phyloP scores from a whole-genome alignment of 2,888 invertebrate species.

The Cataglyphis livida region DNA sequence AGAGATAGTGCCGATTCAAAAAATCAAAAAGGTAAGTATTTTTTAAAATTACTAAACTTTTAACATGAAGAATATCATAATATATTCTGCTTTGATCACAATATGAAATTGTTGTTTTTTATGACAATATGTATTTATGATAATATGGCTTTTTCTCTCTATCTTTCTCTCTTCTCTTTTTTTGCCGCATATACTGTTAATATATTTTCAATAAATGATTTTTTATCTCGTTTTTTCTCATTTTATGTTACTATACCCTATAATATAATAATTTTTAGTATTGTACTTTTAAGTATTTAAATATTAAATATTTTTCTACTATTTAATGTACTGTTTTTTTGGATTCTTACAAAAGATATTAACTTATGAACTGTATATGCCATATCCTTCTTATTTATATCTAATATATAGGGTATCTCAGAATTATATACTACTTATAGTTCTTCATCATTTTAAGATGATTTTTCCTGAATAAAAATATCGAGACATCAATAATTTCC shows the following conservation, averaged over 20 bases:
- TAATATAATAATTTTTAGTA: neutral
- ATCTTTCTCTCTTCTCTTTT: no score
- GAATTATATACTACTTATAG: no score
- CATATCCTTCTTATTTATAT: neutral
- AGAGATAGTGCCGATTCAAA: constrained; percentile 59
- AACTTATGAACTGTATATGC: neutral
- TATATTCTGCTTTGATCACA: neutral
- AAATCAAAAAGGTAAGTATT: constrained; percentile 68
- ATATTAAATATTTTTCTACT: neutral
- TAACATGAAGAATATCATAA: neutral
- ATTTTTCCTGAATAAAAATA: no score
- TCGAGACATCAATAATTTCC: no score
- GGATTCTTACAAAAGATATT: neutral
- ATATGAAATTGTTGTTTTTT: neutral
- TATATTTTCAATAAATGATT: neutral
- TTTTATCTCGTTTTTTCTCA: neutral
- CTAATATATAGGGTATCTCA: neutral
- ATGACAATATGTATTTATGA: no score
- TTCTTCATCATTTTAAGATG: no score
- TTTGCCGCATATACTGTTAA: neutral
- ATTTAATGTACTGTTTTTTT: neutral
- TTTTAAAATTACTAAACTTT: neutral
- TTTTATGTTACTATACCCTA: neutral
- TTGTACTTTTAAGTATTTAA: neutral
- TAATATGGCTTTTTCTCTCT: no score